Base-by-base conservation (phyloP, 2,797 vertebrate species). In the Oophaga sylvatica region DNA sequence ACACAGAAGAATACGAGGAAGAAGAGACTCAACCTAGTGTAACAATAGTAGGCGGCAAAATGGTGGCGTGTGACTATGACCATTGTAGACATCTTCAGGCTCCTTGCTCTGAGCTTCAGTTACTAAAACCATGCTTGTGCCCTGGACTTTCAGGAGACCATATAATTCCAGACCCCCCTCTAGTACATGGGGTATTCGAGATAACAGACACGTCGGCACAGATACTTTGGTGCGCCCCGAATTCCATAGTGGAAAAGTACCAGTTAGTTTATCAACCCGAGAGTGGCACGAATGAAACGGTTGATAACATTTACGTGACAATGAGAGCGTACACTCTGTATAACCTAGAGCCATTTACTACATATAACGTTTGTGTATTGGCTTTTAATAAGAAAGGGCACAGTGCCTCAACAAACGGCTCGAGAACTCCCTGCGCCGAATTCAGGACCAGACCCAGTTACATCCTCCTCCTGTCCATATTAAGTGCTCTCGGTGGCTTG, bases 11-110 rank as follows among this genome's bases (percentile, higher is more conserved):
- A 56, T 93, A 93, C 0, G 88, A 93, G 0, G 91, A 93, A 0
- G 71, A 81, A 63, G 67, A 84, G 0, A 91, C 88, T 0, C 86
- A 85, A 0, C 1, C 19, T 0, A 85, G 31, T 0, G 57, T 81
- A 71, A 29, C 26, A 2, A 56, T 81, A 0, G 41, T 20, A 0
- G 85, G 90, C 9, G 11, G 1, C 0, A 56, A 0, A 0, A 62
- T 90, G 0, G 1, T 2, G 0, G 2, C 85, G 68, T 96, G 96
- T 17, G 93, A 94, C 85, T 96, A 96, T 62, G 90, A 95, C 0
- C 94, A 94, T 0, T 96, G 96, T 80, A 93, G 90, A 68, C 95
- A 96, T 71, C 94, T 95, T 15, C 95, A 96, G 90, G 94, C 79
- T 70, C 94, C 95, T 0, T 96, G 96, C 73, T 85, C 45, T 0